Percentiles rank a stretch among this genome's conserved stretches.
These are phyloP conservation scores for Cylas formicarius DNA, from an alignment of 1,140 invertebrate species.

Conservation along the genomic window DNA sequence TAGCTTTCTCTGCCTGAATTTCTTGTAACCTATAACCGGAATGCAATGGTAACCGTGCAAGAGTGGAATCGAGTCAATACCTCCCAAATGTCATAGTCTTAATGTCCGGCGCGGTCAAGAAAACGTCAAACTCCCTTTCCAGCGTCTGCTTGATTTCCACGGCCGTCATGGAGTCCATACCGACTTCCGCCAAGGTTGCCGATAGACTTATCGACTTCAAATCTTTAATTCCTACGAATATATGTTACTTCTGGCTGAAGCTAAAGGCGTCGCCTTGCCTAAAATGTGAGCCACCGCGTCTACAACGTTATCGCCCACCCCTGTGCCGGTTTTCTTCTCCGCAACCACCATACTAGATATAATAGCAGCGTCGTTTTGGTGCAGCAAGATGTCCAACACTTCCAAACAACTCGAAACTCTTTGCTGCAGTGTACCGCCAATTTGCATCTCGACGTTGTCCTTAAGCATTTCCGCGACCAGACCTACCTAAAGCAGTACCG, in stretches of 20 bases:
- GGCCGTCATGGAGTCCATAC: constrained; percentile 83
- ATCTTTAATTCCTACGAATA: constrained; percentile 16
- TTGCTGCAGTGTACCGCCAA: constrained; percentile 76
- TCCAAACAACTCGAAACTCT: constrained; percentile 70
- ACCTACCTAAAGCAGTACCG: constrained; percentile 53
- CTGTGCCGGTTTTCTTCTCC: constrained; percentile 50
- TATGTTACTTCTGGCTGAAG: no score
- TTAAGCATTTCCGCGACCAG: constrained; percentile 73
- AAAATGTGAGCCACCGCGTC: constrained; percentile 58
- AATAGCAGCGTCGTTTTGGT: constrained; percentile 49
- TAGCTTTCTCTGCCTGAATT: no score
- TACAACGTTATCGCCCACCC: constrained; percentile 47
- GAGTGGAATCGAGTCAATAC: no score
- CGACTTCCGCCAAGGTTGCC: constrained; percentile 69
- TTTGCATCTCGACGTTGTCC: constrained; percentile 64
- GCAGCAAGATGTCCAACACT: constrained; percentile 60
- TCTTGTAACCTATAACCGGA: no score
- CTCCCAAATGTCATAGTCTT: constrained; percentile 39
- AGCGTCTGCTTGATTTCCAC: constrained; percentile 67
- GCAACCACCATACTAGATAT: constrained; percentile 72
- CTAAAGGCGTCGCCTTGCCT: no score
- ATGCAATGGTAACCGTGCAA: no score
- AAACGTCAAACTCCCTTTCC: constrained; percentile 55
- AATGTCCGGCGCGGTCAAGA: constrained; percentile 52
- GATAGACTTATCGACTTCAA: constrained; percentile 47